phyloP scores from a whole-genome alignment of 2,797 vertebrate genomes.

The Fistularia tabacaria region DNA sequence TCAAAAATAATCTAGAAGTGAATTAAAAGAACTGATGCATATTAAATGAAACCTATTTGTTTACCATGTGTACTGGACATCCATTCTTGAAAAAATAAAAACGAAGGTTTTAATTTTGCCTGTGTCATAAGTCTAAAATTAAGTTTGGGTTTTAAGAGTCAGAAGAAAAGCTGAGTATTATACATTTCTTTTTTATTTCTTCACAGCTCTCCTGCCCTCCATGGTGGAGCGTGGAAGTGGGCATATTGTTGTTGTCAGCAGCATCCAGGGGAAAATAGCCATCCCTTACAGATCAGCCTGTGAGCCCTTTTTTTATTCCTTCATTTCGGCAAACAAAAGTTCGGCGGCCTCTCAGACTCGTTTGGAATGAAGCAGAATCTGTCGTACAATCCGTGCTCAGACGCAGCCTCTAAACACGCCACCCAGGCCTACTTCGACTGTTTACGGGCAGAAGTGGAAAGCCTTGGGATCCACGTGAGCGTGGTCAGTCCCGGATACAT shows the following conservation, averaged over 20 bases:
- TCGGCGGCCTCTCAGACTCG: not conserved
- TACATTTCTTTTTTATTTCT: not conserved
- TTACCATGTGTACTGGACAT: too few species aligned
- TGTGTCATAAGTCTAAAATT: too few species aligned
- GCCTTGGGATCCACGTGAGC: conserved; percentile 79
- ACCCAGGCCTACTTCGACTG: conserved; percentile 97
- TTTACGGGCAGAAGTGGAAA: conserved; percentile 85
- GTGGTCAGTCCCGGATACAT: conserved; percentile 93
- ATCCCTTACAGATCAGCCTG: conserved; percentile 95
- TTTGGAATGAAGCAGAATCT: conserved; percentile 6
- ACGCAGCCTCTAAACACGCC: conserved; percentile 93
- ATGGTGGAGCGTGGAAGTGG: conserved; percentile 85
- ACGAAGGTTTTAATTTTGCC: too few species aligned
- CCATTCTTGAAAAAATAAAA: too few species aligned
- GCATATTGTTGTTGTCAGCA: conserved; percentile 90
- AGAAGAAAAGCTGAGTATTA: not conserved
- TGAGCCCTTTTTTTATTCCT: conserved; percentile 69
- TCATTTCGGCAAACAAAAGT: not conserved
- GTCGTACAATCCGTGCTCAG: conserved; percentile 58
- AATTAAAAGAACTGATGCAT: not conserved
- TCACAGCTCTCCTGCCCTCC: conserved; percentile 85
- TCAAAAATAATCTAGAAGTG: too few species aligned
- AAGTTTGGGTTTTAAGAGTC: too few species aligned
- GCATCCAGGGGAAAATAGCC: conserved; percentile 91
- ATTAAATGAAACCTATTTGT: too few species aligned